Evolutionary conservation across 2,113 vertebrate genomes (phyloP).

Genomic region (Mastomys natalensis): DNA sequence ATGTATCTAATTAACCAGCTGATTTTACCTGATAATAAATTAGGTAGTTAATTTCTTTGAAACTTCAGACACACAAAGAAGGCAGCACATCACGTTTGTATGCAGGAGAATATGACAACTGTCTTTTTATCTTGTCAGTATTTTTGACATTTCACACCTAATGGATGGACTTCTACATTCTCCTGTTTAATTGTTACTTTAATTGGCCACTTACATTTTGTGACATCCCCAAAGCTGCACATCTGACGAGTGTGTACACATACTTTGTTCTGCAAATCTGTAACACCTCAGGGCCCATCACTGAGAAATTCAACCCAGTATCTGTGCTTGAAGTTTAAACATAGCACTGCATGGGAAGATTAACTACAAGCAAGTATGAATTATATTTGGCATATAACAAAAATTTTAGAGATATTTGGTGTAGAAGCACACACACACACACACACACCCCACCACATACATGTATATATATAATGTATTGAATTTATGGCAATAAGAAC

Average conservation of each 20-base stretch:
- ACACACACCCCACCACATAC: too few species aligned
- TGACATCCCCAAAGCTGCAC: neutral
- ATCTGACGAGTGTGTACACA: constrained; percentile 18
- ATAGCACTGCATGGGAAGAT: neutral
- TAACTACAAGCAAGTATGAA: neutral
- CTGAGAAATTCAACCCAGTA: neutral
- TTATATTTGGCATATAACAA: neutral
- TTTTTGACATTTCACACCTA: neutral
- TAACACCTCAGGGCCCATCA: neutral
- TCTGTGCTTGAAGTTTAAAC: neutral
- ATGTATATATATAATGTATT: neutral
- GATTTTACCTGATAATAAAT: neutral
- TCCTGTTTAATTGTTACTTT: neutral
- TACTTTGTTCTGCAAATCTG: constrained; percentile 36
- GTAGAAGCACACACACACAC: neutral
- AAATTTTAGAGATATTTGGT: neutral
- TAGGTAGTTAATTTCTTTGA: neutral
- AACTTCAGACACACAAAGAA: neutral
- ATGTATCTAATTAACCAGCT: neutral
- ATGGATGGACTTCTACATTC: neutral
- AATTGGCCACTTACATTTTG: neutral
- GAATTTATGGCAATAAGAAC: neutral
- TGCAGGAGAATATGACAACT: neutral
- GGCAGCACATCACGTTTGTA: neutral
- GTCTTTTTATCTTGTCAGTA: neutral